Evolutionary conservation across 1,140 invertebrate genomes (phyloP), one percentile per base, ranked within the genome.

Genomic region (Temnothorax nylanderi): DNA sequence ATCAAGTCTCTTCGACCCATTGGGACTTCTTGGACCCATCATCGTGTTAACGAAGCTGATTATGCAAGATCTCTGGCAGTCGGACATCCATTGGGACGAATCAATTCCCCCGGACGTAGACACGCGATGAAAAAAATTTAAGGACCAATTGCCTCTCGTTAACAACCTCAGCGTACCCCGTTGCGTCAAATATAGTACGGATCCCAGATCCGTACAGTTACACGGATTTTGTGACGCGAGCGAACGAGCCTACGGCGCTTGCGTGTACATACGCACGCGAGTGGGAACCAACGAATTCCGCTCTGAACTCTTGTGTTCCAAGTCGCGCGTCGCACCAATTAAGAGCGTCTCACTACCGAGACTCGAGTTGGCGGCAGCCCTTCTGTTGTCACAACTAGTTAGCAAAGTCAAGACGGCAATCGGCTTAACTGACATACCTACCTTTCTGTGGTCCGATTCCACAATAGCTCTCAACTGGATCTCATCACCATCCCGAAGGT

Each of bases 331-430:
- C 0, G 85, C 91, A 0, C 88, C 90, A 0, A 1, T 90, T 3
- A 92, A 91, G 75, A 54, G 49, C 26, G n/a, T 91, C 47, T 86
- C 91, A 0, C 82, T 93, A 2, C 90, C 91, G 0, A 74, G 88
- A 16, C 74, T 93, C 3, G 90, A 93, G 54, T 58, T 91, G 6
- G 89, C 81, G 10, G 95, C 88, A 10, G 93, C 94, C 0, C 16
- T 92, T 10, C 34, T 95, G 7, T 85, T 93, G 0, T 87, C 88
- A 0, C 60, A 76, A 8, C 34, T 93, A 13, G 11, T 18, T 91
- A 0, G 10, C n/a, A 10, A 75, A n/a, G n/a, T 47, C 3, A 47
- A 47, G 0, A 0, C 0, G 41, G 41, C 34, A 0, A 32, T 65
- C 3, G 1, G 3, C 0, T n/a, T 18, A n/a, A 2, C 13, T 0